A percentile compares a stretch with the other conserved stretches of the same genome.
Evolutionary conservation across 2,888 invertebrate genomes (phyloP).

Genomic region (Lepidochitona cinerea): DNA sequence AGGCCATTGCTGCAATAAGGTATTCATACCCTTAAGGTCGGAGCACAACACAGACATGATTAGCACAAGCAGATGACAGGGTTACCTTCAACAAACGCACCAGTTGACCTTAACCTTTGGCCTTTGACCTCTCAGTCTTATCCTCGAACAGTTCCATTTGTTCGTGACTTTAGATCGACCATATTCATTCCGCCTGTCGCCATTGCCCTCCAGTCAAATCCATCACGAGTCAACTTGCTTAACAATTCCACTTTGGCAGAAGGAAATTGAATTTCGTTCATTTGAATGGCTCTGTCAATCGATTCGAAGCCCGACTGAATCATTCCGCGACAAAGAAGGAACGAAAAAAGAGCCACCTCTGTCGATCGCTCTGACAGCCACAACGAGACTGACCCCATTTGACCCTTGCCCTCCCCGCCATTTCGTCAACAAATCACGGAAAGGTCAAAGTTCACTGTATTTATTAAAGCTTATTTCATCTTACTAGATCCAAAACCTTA

Average conservation of each 20-base stretch:
- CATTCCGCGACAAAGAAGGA: neutral
- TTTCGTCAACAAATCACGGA: neutral
- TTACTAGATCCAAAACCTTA: too few species aligned
- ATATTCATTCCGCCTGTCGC: neutral
- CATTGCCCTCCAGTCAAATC: neutral
- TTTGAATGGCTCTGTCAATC: neutral
- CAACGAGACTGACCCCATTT: neutral
- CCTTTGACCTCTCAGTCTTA: too few species aligned
- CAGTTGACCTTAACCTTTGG: too few species aligned
- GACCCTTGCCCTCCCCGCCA: neutral
- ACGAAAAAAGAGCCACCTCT: too few species aligned
- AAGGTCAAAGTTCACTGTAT: too few species aligned
- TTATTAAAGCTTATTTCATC: too few species aligned
- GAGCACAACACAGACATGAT: too few species aligned
- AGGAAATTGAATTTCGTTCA: slow-evolving; percentile 5
- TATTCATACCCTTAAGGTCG: too few species aligned
- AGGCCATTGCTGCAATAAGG: too few species aligned
- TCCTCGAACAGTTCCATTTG: too few species aligned
- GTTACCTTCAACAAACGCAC: too few species aligned
- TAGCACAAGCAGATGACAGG: too few species aligned
- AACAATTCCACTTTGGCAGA: slow-evolving; percentile 1
- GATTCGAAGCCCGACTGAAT: neutral
- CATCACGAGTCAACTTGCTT: neutral
- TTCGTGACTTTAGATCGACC: neutral
- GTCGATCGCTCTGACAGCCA: neutral